Conservation (phyloP, 2,113 vertebrate genomes). For the Brachyhypopomus gauderio region DNA sequence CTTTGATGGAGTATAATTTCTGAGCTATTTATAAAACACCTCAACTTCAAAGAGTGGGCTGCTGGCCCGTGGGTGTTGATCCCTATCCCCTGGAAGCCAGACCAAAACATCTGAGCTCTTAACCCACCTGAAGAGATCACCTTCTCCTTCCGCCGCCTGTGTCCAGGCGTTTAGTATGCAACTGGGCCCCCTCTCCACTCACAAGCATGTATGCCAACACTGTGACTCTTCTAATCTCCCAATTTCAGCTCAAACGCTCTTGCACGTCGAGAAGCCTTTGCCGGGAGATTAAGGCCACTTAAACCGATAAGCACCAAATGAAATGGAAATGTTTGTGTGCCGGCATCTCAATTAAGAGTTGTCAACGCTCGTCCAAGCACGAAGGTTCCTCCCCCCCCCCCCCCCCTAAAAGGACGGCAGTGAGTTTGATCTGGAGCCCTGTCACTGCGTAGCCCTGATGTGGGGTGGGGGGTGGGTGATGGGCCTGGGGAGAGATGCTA, state of each 20-base stretch:
- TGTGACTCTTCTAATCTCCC: slow-evolving; percentile 48
- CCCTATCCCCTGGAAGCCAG: not conserved
- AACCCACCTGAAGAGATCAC: slow-evolving; percentile 3
- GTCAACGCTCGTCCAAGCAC: slow-evolving; percentile 22
- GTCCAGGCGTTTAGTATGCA: slow-evolving; percentile 44
- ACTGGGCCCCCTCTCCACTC: slow-evolving; percentile 34
- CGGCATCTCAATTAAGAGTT: slow-evolving; percentile 44
- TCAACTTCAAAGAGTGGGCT: slow-evolving; percentile 72
- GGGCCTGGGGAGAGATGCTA: slow-evolving; percentile 53
- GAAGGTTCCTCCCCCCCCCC: not conserved
- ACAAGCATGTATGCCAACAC: slow-evolving; percentile 3
- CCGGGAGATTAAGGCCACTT: slow-evolving; percentile 49
- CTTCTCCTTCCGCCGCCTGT: not conserved
- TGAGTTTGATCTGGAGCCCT: slow-evolving; percentile 41
- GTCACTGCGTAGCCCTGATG: slow-evolving; percentile 47
- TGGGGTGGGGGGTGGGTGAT: slow-evolving; percentile 31
- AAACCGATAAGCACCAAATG: slow-evolving; percentile 48
- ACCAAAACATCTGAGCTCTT: slow-evolving; percentile 31
- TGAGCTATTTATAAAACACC: slow-evolving; percentile 71
- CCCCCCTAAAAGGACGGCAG: slow-evolving; percentile 20
- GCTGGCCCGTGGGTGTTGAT: slow-evolving; percentile 55
- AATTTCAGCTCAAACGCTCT: slow-evolving; percentile 47
- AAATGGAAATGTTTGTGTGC: slow-evolving; percentile 45
- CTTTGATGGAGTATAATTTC: slow-evolving; percentile 77
- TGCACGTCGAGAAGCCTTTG: slow-evolving; percentile 23